Evolutionary conservation across 2,888 invertebrate species (phyloP).

Genomic region (Operophtera brumata): DNA sequence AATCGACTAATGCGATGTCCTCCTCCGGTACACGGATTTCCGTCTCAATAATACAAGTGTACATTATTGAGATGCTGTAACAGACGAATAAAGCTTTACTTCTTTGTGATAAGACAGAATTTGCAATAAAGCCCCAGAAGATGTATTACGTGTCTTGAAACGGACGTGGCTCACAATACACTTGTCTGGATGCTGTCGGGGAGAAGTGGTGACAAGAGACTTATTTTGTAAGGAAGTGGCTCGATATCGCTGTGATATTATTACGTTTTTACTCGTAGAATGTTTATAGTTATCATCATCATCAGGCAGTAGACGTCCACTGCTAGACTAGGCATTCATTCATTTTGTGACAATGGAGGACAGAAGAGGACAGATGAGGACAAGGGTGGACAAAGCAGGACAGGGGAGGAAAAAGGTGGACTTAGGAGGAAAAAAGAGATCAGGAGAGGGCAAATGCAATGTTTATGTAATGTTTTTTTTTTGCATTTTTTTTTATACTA

Average conservation of each 20-base stretch:
- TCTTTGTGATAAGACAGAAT: slow-evolving; percentile 6
- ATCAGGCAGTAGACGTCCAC: too few species aligned
- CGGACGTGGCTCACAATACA: slow-evolving; percentile 29
- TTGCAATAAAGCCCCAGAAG: background rate
- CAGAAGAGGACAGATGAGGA: too few species aligned
- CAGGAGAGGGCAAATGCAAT: too few species aligned
- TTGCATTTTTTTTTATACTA: too few species aligned
- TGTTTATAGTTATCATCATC: too few species aligned
- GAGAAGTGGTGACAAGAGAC: slow-evolving; percentile 22
- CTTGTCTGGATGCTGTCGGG: slow-evolving; percentile 21
- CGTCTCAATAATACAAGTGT: background rate
- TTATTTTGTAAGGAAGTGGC: slow-evolving; percentile 17
- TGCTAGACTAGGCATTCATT: too few species aligned
- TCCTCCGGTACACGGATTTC: background rate
- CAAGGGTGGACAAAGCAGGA: too few species aligned
- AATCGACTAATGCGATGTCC: background rate
- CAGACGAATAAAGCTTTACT: background rate
- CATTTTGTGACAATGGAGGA: too few species aligned
- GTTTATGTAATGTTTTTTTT: too few species aligned
- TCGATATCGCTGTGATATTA: background rate
- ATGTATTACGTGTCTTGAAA: slow-evolving; percentile 13
- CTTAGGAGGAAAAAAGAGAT: too few species aligned
- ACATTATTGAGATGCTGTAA: too few species aligned
- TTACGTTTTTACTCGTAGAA: slow-evolving; percentile 1
- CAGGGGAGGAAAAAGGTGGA: too few species aligned